phyloP scores from a whole-genome alignment of 1,140 invertebrate genomes.

The Sitophilus oryzae region DNA sequence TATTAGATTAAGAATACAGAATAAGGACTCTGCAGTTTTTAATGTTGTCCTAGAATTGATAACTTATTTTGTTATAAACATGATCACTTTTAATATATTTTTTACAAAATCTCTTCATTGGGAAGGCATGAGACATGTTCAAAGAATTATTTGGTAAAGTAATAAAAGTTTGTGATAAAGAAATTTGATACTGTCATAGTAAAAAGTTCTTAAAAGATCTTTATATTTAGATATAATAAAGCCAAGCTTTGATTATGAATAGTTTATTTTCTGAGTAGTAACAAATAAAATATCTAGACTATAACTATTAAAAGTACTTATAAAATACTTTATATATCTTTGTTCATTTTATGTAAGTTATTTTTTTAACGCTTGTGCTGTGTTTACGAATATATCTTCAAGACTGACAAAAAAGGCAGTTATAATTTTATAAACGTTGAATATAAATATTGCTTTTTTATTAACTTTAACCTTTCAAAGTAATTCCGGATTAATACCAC shows the following conservation, averaged over 20 bases:
- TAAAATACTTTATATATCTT: too few relatives aligned
- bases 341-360: too few relatives aligned
- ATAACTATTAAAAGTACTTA: too few relatives aligned
- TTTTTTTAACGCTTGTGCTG: too few relatives aligned
- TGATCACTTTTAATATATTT: slow-evolving; percentile 75
- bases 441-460: too few relatives aligned
- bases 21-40: slow-evolving; percentile 43
- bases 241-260: too few relatives aligned
- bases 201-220: background rate
- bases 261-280: too few relatives aligned
- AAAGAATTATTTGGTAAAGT: slow-evolving; percentile 87
- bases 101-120: slow-evolving; percentile 77
- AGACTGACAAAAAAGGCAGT: too few relatives aligned
- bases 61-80: slow-evolving; percentile 67
- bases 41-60: slow-evolving; percentile 64
- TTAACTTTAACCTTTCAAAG: slow-evolving; percentile 4
- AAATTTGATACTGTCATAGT: background rate
- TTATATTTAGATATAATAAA: too few relatives aligned
- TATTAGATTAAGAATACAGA: slow-evolving; percentile 64
- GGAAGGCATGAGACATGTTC: slow-evolving; percentile 65
- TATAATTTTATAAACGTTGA: too few relatives aligned
- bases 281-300: too few relatives aligned
- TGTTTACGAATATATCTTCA: too few relatives aligned
- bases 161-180: background rate
- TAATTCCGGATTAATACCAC: slow-evolving; percentile 4